These are phyloP conservation scores for Clunio marinus DNA, from an alignment of 2,888 invertebrate species.

Conservation along the genomic window DNA sequence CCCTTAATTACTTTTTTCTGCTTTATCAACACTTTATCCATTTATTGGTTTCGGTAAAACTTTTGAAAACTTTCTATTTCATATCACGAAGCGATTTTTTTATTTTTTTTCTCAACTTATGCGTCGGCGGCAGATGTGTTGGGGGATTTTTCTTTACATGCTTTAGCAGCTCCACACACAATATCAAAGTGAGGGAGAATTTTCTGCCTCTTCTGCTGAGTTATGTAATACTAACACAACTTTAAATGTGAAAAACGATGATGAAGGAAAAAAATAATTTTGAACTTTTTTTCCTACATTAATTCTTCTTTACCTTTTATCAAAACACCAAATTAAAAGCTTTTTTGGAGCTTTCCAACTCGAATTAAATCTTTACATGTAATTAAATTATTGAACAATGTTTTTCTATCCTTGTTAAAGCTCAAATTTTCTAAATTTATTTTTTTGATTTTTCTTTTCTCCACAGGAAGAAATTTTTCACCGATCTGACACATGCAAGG, in stretches of 20 bases:
- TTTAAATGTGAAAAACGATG: neutral
- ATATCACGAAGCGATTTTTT: neutral
- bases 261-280: slow-evolving; percentile 16
- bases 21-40: neutral
- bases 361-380: slow-evolving; percentile 36
- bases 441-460: slow-evolving; percentile 25
- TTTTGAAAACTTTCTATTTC: neutral
- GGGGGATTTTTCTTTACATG: neutral
- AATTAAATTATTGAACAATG: slow-evolving; percentile 26
- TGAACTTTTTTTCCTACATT: neutral
- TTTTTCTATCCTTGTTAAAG: slow-evolving; percentile 24
- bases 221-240: slow-evolving; percentile 36
- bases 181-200: slow-evolving; percentile 5
- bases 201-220: slow-evolving; percentile 24
- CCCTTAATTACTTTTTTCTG: neutral
- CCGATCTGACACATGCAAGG: slow-evolving; percentile 29
- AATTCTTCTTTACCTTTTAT: slow-evolving; percentile 19
- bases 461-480: slow-evolving; percentile 28
- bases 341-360: slow-evolving; percentile 39
- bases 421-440: neutral
- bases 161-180: slow-evolving; percentile 18
- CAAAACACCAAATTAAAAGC: slow-evolving; percentile 18
- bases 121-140: slow-evolving; percentile 23
- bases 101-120: slow-evolving; percentile 15
- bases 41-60: neutral